Conservation (phyloP, 2,797 vertebrate species). For the Pteropus rufus region DNA sequence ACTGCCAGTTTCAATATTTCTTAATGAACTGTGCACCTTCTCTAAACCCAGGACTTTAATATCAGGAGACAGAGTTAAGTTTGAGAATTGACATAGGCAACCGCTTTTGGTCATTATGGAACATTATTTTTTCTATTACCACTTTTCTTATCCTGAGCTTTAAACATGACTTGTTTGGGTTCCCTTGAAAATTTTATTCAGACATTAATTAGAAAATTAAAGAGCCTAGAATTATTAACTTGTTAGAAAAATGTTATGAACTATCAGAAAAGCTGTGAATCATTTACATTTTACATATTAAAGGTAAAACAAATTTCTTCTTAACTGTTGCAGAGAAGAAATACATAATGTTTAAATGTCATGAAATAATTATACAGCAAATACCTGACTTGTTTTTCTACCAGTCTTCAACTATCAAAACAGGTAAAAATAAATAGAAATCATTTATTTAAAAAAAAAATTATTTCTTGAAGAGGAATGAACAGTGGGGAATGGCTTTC, state of each 20-base stretch:
- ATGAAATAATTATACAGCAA: slow-evolving; percentile 3
- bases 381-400: background rate
- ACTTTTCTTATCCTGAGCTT: background rate
- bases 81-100: background rate
- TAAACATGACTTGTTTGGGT: background rate
- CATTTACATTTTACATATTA: background rate
- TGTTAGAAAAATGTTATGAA: background rate
- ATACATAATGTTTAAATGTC: background rate
- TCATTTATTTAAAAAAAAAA: background rate
- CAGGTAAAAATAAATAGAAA: background rate
- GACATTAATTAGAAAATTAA: background rate
- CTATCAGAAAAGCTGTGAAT: background rate
- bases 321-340: background rate
- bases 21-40: background rate
- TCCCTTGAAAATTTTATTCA: background rate
- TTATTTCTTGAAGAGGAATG: background rate
- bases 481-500: background rate
- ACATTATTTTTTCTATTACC: background rate
- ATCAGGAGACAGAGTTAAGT: background rate
- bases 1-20: background rate
- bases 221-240: background rate
- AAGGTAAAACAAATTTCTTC: background rate
- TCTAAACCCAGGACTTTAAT: background rate
- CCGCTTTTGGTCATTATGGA: background rate
- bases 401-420: background rate